Conservation (phyloP, 2,888 invertebrate genomes). For the Yponomeuta plumbellus region DNA sequence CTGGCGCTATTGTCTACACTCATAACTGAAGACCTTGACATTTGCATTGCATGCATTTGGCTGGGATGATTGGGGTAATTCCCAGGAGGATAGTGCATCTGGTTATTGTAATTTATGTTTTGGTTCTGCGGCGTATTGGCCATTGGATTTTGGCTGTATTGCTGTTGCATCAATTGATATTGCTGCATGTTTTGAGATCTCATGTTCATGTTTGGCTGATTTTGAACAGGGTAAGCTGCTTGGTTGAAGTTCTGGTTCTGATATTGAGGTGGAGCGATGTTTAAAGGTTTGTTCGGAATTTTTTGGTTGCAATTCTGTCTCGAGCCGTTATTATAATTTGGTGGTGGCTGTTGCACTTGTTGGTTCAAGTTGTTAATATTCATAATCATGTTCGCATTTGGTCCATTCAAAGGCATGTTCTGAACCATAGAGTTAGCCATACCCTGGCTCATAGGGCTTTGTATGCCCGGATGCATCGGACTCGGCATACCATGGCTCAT, state of each 20-base stretch:
- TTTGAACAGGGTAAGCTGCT: conserved; percentile 42
- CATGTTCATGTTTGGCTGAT: conserved; percentile 45
- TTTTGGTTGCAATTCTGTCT: conserved; percentile 52
- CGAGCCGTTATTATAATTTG: conserved; percentile 43
- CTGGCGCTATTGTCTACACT: conserved; percentile 67
- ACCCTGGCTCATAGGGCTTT: conserved; percentile 63
- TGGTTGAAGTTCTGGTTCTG: conserved; percentile 48
- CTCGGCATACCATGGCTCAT: conserved; percentile 67
- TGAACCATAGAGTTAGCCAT: conserved; percentile 63
- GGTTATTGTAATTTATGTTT: conserved; percentile 50
- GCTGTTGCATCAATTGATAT: conserved; percentile 60
- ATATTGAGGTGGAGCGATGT: conserved; percentile 54
- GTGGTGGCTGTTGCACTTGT: conserved; percentile 25
- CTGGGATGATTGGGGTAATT: conserved; percentile 51
- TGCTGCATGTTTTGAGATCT: conserved; percentile 58
- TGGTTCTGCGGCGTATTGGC: conserved; percentile 47
- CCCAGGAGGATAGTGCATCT: conserved; percentile 53
- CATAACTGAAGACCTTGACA: conserved; percentile 68
- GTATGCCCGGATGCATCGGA: conserved; percentile 62
- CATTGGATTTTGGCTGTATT: conserved; percentile 55
- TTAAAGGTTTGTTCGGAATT: conserved; percentile 47
- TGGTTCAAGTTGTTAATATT: conserved; percentile 41
- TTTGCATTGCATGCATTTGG: conserved; percentile 60
- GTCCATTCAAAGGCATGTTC: conserved; percentile 50
- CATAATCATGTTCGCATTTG: conserved; percentile 42